Base-by-base conservation (phyloP, 2,888 invertebrate species). In the Lasioglossum morio region DNA sequence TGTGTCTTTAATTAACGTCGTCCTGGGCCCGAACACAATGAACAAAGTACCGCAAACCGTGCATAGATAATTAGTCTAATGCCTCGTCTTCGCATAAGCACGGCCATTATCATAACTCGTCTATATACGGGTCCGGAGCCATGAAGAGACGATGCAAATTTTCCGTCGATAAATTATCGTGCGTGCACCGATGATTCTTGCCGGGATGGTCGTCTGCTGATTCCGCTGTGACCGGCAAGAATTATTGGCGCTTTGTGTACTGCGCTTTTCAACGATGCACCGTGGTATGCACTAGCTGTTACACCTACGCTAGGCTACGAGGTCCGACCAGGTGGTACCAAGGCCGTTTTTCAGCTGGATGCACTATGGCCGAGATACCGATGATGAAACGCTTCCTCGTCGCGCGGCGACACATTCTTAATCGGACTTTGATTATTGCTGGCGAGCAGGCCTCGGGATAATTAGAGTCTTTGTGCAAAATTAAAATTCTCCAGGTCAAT, bases 81-180 rank as follows among this genome's bases (percentile, higher is more conserved):
- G 82, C 82, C 66, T 19, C 82, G 23, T 57, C 74, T 70, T 84
- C 77, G 89, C 85, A 86, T 86, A 90, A 90, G 87, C 77, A 76
- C 82, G 82, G 69, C 72, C 82, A 89, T 90, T 90, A 90, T 90
- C 88, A 86, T 90, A 89, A 87, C 82, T 89, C 86, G 86, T 81
- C 79, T 53, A 53, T 82, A 74, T 85, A 83, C 77, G 80, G 75
- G 76, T 19, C 78, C 30, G 27, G 30, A 72, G 81, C 30, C 76
- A 53, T 30, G 30, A 16, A 69, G 69, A 43, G 79, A 60, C 78
- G 66, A 84, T 84, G 85, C 85, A 88, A 89, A 86, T 90, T 86
- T 89, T 86, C 23, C 85, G 75, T 75, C 79, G 89, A 89, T 89
- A 89, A 89, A 88, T 90, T 88, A 79, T 85, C 87, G 79, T 40